A percentile compares a stretch with the other conserved stretches of the same genome.
Conservation (phyloP, 2,113 vertebrate species). For the Progne subis region DNA sequence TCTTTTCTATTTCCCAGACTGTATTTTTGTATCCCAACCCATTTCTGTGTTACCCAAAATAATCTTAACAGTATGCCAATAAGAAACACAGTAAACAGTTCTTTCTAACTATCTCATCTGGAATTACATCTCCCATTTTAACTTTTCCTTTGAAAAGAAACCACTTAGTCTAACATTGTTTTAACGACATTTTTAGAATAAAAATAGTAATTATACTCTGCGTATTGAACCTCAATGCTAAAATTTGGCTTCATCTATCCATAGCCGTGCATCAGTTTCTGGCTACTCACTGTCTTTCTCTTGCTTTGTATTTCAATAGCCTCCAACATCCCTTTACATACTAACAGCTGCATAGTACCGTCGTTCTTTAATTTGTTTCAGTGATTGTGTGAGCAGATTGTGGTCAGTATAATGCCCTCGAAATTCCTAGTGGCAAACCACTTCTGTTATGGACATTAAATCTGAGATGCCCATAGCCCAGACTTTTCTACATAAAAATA, state of each 20-base stretch:
- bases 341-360: not conserved
- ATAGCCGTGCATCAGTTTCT: not conserved
- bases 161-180: not conserved
- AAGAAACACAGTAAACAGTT: not conserved
- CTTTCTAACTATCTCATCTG: not conserved
- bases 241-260: not conserved
- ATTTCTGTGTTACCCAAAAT: slow-evolving; percentile 1
- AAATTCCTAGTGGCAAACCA: not conserved
- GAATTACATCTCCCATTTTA: slow-evolving; percentile 37
- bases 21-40: not conserved
- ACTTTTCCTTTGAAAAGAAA: slow-evolving; percentile 27
- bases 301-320: not conserved
- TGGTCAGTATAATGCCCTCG: slow-evolving; percentile 9
- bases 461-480: not conserved
- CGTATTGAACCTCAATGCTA: not conserved
- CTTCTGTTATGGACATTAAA: not conserved
- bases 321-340: not conserved
- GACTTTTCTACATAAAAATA: not conserved
- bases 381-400: slow-evolving; percentile 13
- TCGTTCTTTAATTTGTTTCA: slow-evolving; percentile 22
- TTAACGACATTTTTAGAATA: not conserved
- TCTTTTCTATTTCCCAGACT: not conserved
- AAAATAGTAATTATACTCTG: slow-evolving; percentile 24
- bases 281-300: not conserved
- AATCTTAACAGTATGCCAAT: not conserved